Evolutionary conservation across 2,113 vertebrate species (phyloP).

Genomic region (Sebastes schlegelii): DNA sequence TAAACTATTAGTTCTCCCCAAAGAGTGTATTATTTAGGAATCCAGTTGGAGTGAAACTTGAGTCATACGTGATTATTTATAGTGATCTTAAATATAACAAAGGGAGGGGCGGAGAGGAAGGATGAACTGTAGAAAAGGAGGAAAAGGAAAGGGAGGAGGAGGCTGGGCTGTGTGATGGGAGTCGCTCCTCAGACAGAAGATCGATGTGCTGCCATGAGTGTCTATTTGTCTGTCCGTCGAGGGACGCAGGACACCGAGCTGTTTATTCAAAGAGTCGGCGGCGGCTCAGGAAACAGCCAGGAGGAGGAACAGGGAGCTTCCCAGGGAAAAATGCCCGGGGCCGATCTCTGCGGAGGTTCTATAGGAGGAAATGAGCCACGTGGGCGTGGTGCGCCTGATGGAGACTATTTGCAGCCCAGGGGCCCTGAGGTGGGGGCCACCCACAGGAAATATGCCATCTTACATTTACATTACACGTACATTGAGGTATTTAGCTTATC

Average conservation of each 20-base stretch:
- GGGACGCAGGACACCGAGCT: slow-evolving; percentile 35
- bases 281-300: slow-evolving; percentile 78
- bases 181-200: slow-evolving; percentile 31
- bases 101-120: slow-evolving; percentile 32
- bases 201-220: slow-evolving; percentile 2
- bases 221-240: slow-evolving; percentile 24
- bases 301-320: slow-evolving; percentile 65
- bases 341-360: slow-evolving; percentile 68
- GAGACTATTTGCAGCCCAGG: slow-evolving; percentile 66
- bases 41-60: neutral
- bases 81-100: slow-evolving; percentile 31
- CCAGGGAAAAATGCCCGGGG: slow-evolving; percentile 64
- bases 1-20: neutral
- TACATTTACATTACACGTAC: slow-evolving; percentile 33
- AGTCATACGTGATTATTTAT: slow-evolving; percentile 31
- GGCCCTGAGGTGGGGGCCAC: slow-evolving; percentile 31
- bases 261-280: slow-evolving; percentile 73
- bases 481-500: slow-evolving; percentile 37
- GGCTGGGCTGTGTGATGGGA: slow-evolving; percentile 20
- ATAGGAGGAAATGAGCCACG: slow-evolving; percentile 82
- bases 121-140: slow-evolving; percentile 50
- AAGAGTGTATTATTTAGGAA: neutral
- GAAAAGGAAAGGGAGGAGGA: slow-evolving; percentile 70
- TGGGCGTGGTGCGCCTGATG: slow-evolving; percentile 59
- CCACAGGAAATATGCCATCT: slow-evolving; percentile 54